A percentile compares a stretch with the other conserved stretches of the same genome.
Evolutionary conservation across 30 jellyfish, hydroid and myxozoan genomes (phyloP).

Genomic region (Haliclystus octoradiatus): DNA sequence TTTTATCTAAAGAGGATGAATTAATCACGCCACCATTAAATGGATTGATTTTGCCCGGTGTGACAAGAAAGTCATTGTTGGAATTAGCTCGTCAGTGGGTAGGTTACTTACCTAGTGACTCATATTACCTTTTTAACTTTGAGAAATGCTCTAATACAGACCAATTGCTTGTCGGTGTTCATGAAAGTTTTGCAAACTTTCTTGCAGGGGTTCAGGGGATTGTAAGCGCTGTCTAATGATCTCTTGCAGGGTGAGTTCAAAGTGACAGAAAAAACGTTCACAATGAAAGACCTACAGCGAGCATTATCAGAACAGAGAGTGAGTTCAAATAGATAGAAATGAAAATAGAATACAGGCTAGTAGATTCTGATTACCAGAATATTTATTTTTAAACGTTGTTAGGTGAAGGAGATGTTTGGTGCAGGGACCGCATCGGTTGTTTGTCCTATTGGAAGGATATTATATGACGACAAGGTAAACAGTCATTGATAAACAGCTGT

Average conservation of each 20-base stretch:
- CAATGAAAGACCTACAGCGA: constrained; percentile 49
- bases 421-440: too few species aligned
- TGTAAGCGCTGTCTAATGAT: neutral
- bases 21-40: constrained; percentile 79
- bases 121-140: neutral
- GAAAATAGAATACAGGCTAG: too few species aligned
- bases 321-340: too few species aligned
- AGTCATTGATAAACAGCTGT: too few species aligned
- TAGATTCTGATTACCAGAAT: too few species aligned
- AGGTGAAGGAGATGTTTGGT: too few species aligned
- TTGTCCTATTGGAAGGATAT: too few species aligned
- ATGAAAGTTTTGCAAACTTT: neutral
- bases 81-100: constrained; percentile 88
- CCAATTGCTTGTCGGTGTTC: too few species aligned
- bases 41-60: constrained; percentile 82
- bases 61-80: constrained; percentile 73
- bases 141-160: neutral
- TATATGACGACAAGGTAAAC: too few species aligned
- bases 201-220: neutral
- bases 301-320: constrained; percentile 86
- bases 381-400: too few species aligned
- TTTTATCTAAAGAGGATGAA: constrained; percentile 43
- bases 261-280: constrained; percentile 58
- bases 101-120: neutral
- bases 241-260: constrained; percentile 54